Base-by-base conservation (phyloP, 2,888 invertebrate species). In the Metellina segmentata region DNA sequence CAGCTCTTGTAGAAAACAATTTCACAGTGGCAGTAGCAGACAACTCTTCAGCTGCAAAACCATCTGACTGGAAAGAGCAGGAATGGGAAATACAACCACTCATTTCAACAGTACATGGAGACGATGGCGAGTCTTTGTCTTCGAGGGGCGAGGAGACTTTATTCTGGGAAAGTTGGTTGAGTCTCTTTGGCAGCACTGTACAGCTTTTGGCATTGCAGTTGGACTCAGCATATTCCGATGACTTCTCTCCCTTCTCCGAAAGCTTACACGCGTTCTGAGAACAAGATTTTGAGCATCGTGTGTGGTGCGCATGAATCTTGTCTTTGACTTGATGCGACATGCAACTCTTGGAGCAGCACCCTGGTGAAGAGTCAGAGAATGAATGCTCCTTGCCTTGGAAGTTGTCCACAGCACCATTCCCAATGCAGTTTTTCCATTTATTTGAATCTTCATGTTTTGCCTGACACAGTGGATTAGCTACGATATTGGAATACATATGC, bases 51-150 rank as follows among this genome's bases (percentile, higher is more conserved):
- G 92, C 89, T 11, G 92, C 71, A 82, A 86, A 92, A 16, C 92
- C 92, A 86, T 92, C 92, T 6, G 92, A 92, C 51, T 92, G 92
- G 61, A 92, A 92, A 16, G 92, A 92, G 78, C 92, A 92, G 8
- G 92, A 92, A 81, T 92, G 92, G 8, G 92, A 92, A 20, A 92
- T 92, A n/a, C 86, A 78, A 0, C 92, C 92, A 72, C 89, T 92
- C 92, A 92, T 92, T 82, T 92, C 92, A 81, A 92, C 92, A 13
- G 92, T 92, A 72, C 92, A 92, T 13, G 92, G 92, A 11, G 92
- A 92, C 11, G 89, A 85, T n/a, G 92, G 92, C 19, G 92, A 92
- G 20, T 92, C 89, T 13, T 72, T 89, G n/a, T 92, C 92, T 49
- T 92, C 89, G 11, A 89, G 51, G 20, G 92, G 92, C 7, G 92